These are phyloP conservation scores for Diarsia brunnea DNA, from an alignment of 2,888 invertebrate species.

Conservation along the genomic window DNA sequence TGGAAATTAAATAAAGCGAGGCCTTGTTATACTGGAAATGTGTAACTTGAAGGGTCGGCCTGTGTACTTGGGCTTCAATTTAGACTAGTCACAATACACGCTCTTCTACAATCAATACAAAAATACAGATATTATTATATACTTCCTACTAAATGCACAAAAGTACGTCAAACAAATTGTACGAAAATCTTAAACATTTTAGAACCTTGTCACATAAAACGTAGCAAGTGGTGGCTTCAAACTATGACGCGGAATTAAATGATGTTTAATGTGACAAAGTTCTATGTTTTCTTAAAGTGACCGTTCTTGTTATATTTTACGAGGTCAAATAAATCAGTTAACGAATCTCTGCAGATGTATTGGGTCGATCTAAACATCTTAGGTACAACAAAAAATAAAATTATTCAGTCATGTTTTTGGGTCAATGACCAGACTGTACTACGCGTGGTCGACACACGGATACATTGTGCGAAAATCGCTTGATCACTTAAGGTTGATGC, in stretches of 20 bases:
- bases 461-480: neutral
- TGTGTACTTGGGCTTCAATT: neutral
- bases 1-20: no score
- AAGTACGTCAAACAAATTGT: neutral
- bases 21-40: no score
- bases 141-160: conserved; percentile 22
- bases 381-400: neutral
- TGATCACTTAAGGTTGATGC: no score
- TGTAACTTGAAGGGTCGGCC: no score
- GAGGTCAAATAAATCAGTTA: neutral
- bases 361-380: no score
- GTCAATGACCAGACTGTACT: neutral
- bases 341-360: no score
- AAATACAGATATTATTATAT: conserved; percentile 41
- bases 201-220: neutral
- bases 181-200: neutral
- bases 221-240: neutral
- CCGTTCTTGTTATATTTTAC: neutral
- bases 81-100: conserved; percentile 16
- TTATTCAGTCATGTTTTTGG: neutral
- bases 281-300: neutral
- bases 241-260: neutral
- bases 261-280: neutral
- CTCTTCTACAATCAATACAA: conserved; percentile 21
- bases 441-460: neutral